Conservation (phyloP, 2,797 vertebrate genomes). For the Cygnus olor region DNA sequence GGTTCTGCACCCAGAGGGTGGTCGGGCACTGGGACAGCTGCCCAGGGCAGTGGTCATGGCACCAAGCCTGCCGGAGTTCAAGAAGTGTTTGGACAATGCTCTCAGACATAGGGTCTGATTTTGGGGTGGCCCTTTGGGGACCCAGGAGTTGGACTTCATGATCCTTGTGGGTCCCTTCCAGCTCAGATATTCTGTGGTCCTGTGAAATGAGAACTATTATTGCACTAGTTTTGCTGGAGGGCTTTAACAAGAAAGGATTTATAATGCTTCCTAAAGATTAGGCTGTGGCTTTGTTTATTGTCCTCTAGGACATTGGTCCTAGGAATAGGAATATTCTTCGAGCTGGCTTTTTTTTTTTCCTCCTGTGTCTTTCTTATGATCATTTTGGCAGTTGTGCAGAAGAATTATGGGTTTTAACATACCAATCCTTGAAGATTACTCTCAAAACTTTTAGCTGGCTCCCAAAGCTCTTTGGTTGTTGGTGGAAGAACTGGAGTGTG, state of each 20-base stretch:
- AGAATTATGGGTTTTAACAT: neutral
- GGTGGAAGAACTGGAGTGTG: neutral
- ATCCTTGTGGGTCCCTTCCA: too few relatives aligned
- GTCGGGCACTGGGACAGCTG: too few relatives aligned
- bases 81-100: too few relatives aligned
- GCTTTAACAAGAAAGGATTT: neutral
- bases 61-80: too few relatives aligned
- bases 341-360: neutral
- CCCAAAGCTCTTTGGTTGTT: neutral
- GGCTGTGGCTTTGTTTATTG: neutral
- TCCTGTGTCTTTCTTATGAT: too few relatives aligned
- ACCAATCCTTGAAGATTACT: neutral
- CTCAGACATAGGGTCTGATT: too few relatives aligned
- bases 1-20: too few relatives aligned
- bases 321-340: neutral
- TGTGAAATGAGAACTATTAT: too few relatives aligned
- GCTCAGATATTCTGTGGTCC: too few relatives aligned
- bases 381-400: neutral
- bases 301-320: neutral
- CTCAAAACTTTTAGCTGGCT: neutral
- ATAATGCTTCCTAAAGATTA: neutral
- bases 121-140: too few relatives aligned
- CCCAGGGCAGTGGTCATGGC: too few relatives aligned
- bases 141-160: too few relatives aligned
- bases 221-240: neutral